A percentile compares a stretch with the other conserved stretches of the same genome.
These are phyloP conservation scores for Spea multiplicata DNA, from an alignment of 2,113 vertebrate species.

Conservation along the genomic window DNA sequence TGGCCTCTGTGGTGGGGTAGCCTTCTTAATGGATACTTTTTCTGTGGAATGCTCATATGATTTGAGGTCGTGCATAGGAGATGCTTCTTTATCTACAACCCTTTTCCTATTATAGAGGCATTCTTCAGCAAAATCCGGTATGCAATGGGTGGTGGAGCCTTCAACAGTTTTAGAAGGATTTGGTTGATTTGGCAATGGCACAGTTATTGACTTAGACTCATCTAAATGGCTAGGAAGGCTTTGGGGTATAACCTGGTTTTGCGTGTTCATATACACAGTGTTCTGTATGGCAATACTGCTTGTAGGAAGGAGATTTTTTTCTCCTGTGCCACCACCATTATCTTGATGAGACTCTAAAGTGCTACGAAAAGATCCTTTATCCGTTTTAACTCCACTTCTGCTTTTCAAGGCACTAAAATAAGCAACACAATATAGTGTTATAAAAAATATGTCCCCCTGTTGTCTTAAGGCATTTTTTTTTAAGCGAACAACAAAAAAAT, in stretches of 20 bases:
- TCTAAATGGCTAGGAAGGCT: constrained; percentile 50
- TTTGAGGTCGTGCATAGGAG: constrained; percentile 40
- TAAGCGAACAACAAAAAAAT: too few species aligned
- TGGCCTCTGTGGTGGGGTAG: constrained; percentile 48
- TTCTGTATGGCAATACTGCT: background rate
- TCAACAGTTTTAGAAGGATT: constrained; percentile 17
- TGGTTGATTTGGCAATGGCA: constrained; percentile 43
- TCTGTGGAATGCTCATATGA: constrained; percentile 52
- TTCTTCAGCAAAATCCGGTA: constrained; percentile 36
- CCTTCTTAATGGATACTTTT: constrained; percentile 52
- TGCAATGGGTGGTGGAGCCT: constrained; percentile 4
- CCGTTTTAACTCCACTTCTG: constrained; percentile 56
- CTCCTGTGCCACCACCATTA: constrained; percentile 25
- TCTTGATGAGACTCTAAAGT: constrained; percentile 47
- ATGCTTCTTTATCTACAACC: accelerated
- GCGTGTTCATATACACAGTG: constrained; percentile 50
- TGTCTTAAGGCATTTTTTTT: too few species aligned
- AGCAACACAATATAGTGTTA: too few species aligned
- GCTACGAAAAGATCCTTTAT: constrained; percentile 27
- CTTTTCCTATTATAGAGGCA: constrained; percentile 43
- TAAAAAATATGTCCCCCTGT: too few species aligned
- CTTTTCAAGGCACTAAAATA: constrained; percentile 54
- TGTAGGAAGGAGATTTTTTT: accelerated
- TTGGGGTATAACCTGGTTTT: constrained; percentile 52
- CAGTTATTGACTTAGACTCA: constrained; percentile 54